A percentile compares a stretch with the other conserved stretches of the same genome.
phyloP scores from a whole-genome alignment of 2,113 vertebrate genomes.

The Leuciscus idus region DNA sequence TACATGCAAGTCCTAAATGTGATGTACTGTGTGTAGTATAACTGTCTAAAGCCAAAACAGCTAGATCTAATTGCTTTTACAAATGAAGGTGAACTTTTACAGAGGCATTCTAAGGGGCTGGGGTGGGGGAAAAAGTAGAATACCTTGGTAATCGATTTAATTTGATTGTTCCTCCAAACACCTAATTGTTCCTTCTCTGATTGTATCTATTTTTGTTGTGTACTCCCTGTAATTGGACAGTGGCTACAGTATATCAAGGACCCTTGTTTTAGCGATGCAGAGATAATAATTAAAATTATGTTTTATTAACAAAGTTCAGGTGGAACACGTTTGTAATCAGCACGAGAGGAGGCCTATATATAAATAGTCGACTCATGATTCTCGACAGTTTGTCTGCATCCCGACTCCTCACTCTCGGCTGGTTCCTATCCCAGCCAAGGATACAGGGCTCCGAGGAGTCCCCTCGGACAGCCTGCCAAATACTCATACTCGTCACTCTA shows the following conservation, averaged over 20 bases:
- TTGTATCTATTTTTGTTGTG: conserved; percentile 13
- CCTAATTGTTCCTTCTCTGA: not conserved
- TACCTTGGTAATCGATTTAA: conserved; percentile 6
- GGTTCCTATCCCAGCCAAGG: too few relatives aligned
- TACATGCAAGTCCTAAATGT: not conserved
- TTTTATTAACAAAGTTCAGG: too few relatives aligned
- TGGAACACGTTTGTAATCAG: too few relatives aligned
- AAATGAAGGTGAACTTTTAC: conserved; percentile 35
- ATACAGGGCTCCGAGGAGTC: too few relatives aligned
- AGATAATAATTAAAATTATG: not conserved
- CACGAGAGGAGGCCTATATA: too few relatives aligned
- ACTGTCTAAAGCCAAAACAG: not conserved
- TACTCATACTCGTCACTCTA: too few relatives aligned
- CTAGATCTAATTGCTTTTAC: conserved; percentile 19
- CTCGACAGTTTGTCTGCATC: too few relatives aligned
- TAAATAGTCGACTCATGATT: too few relatives aligned
- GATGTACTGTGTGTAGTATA: not conserved
- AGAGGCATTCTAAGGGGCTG: not conserved
- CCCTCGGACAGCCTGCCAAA: too few relatives aligned
- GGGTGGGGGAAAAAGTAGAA: not conserved
- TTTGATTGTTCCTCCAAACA: conserved; percentile 24
- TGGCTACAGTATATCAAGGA: not conserved
- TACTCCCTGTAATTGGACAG: not conserved
- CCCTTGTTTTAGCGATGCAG: not conserved
- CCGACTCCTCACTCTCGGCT: too few relatives aligned